phyloP scores from a whole-genome alignment of 2,888 invertebrate genomes.

The Parnassius glacialis region DNA sequence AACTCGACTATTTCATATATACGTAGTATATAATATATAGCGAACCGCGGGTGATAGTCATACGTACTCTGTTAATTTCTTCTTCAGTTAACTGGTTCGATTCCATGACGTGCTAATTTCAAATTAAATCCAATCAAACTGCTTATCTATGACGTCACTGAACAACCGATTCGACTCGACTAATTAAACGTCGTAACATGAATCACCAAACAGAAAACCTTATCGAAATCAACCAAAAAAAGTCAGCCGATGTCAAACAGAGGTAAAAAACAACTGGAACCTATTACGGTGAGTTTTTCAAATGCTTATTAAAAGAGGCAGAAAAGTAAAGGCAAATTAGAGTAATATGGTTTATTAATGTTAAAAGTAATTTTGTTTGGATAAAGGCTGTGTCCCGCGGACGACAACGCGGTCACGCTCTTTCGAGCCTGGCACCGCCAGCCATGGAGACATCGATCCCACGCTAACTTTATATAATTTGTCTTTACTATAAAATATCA shows the following conservation, averaged over 20 bases:
- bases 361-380: conserved; percentile 72
- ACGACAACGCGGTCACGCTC: conserved; percentile 60
- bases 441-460: conserved; percentile 42
- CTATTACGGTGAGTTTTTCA: conserved; percentile 67
- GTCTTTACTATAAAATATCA: conserved; percentile 21
- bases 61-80: conserved; percentile 69
- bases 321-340: conserved; percentile 75
- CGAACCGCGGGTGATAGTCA: not conserved
- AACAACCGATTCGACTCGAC: conserved; percentile 25
- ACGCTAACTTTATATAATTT: conserved; percentile 28
- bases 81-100: conserved; percentile 67
- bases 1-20: too few species aligned
- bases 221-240: conserved; percentile 45
- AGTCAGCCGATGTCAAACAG: conserved; percentile 66
- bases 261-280: conserved; percentile 77
- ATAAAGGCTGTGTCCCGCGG: conserved; percentile 46
- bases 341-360: conserved; percentile 78
- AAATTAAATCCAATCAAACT: conserved; percentile 31
- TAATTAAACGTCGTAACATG: conserved; percentile 34
- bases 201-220: conserved; percentile 37
- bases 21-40: not conserved
- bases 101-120: conserved; percentile 39
- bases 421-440: conserved; percentile 43
- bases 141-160: conserved; percentile 25
- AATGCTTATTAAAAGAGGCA: conserved; percentile 76